Conservation (phyloP, 2,113 vertebrate genomes). For the Kryptolebias marmoratus region DNA sequence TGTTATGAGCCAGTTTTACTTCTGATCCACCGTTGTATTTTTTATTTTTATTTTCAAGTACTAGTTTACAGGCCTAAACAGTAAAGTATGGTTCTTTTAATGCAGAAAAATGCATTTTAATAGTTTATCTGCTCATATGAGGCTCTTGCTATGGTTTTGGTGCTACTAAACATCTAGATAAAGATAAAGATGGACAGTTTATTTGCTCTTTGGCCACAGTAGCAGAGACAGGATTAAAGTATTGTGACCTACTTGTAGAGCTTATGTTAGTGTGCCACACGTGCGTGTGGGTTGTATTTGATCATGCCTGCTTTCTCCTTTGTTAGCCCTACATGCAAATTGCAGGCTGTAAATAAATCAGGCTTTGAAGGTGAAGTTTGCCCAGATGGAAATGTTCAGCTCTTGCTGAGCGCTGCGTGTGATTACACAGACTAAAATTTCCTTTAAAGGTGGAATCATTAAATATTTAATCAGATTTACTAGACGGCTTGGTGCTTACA, state of each 20-base stretch:
- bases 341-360: conserved; percentile 60
- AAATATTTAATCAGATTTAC: conserved; percentile 63
- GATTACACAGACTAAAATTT: conserved; percentile 58
- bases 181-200: neutral
- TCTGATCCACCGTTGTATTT: neutral
- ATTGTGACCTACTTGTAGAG: conserved; percentile 30
- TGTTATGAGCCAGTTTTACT: neutral
- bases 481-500: conserved; percentile 17
- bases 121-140: neutral
- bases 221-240: conserved; percentile 26
- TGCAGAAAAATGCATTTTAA: neutral
- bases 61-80: neutral
- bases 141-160: neutral
- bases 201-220: conserved; percentile 29
- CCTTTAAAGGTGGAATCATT: conserved; percentile 58
- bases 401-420: conserved; percentile 38
- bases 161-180: neutral
- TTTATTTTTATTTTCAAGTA: neutral
- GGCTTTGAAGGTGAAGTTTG: conserved; percentile 72
- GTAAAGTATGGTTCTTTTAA: conserved; percentile 1
- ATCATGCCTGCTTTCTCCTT: conserved; percentile 58
- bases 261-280: conserved; percentile 42
- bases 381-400: conserved; percentile 75
- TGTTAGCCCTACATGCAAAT: conserved; percentile 73
- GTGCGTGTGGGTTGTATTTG: conserved; percentile 54